These are phyloP conservation scores for Amblyopsis hoosieri DNA, from an alignment of 2,797 vertebrate genomes.

Conservation along the genomic window DNA sequence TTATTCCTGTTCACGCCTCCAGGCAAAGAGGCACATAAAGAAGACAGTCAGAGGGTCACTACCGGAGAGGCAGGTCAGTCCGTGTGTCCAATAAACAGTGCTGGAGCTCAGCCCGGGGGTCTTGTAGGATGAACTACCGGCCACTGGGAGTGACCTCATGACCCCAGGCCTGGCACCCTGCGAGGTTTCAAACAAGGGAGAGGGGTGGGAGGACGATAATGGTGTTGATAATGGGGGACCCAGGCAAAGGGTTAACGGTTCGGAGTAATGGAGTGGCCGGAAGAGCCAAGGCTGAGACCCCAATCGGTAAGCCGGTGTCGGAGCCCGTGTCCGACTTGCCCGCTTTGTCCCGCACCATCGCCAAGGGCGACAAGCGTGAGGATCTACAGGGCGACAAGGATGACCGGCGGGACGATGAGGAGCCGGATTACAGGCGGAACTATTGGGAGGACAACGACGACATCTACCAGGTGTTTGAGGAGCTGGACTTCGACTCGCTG, in stretches of 20 bases:
- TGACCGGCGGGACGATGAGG: slow-evolving; percentile 25
- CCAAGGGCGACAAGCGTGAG: slow-evolving; percentile 39
- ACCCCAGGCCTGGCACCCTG: slow-evolving; percentile 21
- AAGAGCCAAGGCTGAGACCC: neutral
- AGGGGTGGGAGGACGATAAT: slow-evolving; percentile 65
- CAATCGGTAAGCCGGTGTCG: neutral
- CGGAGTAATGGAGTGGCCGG: slow-evolving; percentile 61
- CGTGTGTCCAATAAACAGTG: no score
- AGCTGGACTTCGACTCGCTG: slow-evolving; percentile 84
- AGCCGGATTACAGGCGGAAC: slow-evolving; percentile 49
- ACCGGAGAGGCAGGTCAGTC: no score
- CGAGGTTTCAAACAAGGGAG: slow-evolving; percentile 3
- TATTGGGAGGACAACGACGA: slow-evolving; percentile 79
- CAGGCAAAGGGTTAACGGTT: slow-evolving; percentile 59
- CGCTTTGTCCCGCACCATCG: slow-evolving; percentile 39
- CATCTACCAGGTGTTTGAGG: slow-evolving; percentile 81
- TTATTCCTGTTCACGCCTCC: no score
- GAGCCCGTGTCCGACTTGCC: slow-evolving; percentile 11
- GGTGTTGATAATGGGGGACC: slow-evolving; percentile 72
- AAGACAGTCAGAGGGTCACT: no score
- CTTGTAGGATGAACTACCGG: neutral
- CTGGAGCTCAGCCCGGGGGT: neutral
- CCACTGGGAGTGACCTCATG: slow-evolving; percentile 26
- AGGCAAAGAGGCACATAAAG: no score
- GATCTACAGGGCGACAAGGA: slow-evolving; percentile 10